Base-by-base conservation (phyloP, 1,140 invertebrate species). In the Gryon sp. region DNA sequence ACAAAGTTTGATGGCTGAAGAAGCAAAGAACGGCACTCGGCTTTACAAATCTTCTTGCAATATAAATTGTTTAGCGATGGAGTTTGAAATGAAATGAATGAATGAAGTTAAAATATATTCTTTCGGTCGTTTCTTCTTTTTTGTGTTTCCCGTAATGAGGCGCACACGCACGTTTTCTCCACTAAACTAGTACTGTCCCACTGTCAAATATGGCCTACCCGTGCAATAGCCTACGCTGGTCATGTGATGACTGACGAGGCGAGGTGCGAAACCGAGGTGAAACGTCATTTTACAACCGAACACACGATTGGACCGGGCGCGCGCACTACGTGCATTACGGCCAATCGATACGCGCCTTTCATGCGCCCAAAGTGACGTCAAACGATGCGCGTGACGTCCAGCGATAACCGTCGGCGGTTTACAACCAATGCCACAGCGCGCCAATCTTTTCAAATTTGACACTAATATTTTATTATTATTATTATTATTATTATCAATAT, bases 131-230 rank as follows among this genome's bases (percentile, higher is more conserved):
- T n/a, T n/a, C n/a, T n/a, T n/a, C 28, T 43, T 19, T 60, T 8
- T 26, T 38, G 36, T 55, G 83, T 85, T 83, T n/a, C n/a, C n/a
- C 45, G 87, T 86, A 88, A 89, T 88, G 90, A 89, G 9, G 22
- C 57, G 89, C 89, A 89, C 89, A 26, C 62, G 89, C 90, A 90
- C 91, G 91, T 90, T 91, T 91, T 92, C 91, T 90, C 91, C 91
- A 91, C 91, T 89, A 89, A 91, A 92, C 90, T 92, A 91, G 90
- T 57, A 63, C 68, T 90, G 90, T n/a, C n/a, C 88, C 89, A 91
- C 90, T 92, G 90, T 91, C 91, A 91, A 91, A 92, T 91, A 92
- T 92, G 90, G 91, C 90, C 87, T 90, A 91, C 90, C n/a, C 70
- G 74, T 59, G 68, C 66, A 50, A 65, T 84, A 86, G 88, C 87